Evolutionary conservation across 2,888 invertebrate genomes (phyloP).

Genomic region (Drosophila kuntzei): DNA sequence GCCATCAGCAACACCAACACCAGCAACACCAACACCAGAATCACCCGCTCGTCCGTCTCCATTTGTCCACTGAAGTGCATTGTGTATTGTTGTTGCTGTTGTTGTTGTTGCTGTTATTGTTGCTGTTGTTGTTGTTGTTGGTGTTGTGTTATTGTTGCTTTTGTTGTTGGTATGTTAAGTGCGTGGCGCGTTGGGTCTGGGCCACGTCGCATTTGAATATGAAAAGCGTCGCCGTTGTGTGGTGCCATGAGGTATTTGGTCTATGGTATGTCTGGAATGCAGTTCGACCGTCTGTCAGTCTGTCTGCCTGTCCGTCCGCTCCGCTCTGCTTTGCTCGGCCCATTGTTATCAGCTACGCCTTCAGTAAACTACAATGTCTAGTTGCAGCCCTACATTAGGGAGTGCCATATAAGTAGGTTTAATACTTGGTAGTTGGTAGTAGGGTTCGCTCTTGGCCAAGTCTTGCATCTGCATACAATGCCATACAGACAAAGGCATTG

Average conservation of each 20-base stretch:
- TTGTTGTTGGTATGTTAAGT: slow-evolving; percentile 71
- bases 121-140: slow-evolving; percentile 45
- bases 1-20: slow-evolving; percentile 34
- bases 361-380: slow-evolving; percentile 33
- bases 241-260: slow-evolving; percentile 54
- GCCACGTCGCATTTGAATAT: slow-evolving; percentile 72
- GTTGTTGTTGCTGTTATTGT: slow-evolving; percentile 47
- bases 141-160: slow-evolving; percentile 19
- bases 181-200: slow-evolving; percentile 60
- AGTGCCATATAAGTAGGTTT: slow-evolving; percentile 44
- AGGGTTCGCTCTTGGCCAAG: slow-evolving; percentile 8
- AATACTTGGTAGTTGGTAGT: not conserved
- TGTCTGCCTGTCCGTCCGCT: slow-evolving; percentile 31
- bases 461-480: slow-evolving; percentile 70
- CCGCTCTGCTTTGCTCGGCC: slow-evolving; percentile 41
- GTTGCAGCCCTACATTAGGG: slow-evolving; percentile 39
- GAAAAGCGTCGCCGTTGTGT: slow-evolving; percentile 64
- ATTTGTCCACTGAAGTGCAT: slow-evolving; percentile 53
- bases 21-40: slow-evolving; percentile 31
- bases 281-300: slow-evolving; percentile 31
- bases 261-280: slow-evolving; percentile 73
- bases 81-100: slow-evolving; percentile 60
- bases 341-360: slow-evolving; percentile 53
- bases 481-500: slow-evolving; percentile 38
- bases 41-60: slow-evolving; percentile 50